phyloP scores from a whole-genome alignment of 2,888 invertebrate species.

The Pristionchus arcanus region DNA sequence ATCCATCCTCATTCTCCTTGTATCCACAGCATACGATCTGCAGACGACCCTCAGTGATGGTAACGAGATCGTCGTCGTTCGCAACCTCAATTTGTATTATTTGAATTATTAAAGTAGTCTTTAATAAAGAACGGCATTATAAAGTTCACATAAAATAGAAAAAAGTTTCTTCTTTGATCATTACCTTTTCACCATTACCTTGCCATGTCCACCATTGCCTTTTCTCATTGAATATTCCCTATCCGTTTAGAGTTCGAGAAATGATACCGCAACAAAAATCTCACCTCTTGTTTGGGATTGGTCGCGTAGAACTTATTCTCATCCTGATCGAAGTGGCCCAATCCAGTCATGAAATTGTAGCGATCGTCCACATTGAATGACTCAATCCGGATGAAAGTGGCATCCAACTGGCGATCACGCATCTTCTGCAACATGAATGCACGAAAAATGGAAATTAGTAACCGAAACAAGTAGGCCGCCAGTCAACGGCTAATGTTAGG shows the following conservation, averaged over 20 bases:
- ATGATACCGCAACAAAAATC: background rate
- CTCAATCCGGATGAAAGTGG: background rate
- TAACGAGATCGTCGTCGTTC: background rate
- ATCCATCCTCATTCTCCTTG: background rate
- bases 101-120: background rate
- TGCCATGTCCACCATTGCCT: too few relatives aligned
- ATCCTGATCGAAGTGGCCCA: background rate
- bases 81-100: background rate
- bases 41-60: background rate
- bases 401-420: constrained; percentile 4
- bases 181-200: too few relatives aligned
- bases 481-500: too few relatives aligned
- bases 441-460: background rate
- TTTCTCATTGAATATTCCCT: too few relatives aligned
- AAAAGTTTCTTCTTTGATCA: too few relatives aligned
- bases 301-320: background rate
- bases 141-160: too few relatives aligned
- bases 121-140: too few relatives aligned
- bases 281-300: background rate
- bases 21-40: background rate
- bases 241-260: background rate
- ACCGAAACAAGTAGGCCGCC: too few relatives aligned
- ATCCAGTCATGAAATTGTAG: background rate
- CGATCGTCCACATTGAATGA: background rate
- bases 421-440: background rate